Conservation (phyloP, 2,797 vertebrate species). For the Lophius americanus region DNA sequence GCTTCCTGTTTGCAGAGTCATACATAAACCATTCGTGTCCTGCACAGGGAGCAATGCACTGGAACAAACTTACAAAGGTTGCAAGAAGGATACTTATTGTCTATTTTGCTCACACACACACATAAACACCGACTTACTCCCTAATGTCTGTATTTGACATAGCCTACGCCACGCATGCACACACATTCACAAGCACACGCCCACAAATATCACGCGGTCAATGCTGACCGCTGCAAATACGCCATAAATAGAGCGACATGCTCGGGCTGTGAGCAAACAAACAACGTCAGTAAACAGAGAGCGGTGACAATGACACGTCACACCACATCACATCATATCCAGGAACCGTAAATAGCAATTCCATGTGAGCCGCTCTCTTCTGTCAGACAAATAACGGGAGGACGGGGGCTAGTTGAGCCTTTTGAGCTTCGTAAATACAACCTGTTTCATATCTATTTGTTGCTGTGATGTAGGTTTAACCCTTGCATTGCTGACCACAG, state of each 20-base stretch:
- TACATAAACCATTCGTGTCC: constrained; percentile 46
- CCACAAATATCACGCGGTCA: constrained; percentile 32
- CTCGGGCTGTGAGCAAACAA: constrained; percentile 37
- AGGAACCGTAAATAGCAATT: constrained; percentile 41
- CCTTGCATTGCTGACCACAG: not conserved
- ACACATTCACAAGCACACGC: constrained; percentile 1
- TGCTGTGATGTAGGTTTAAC: not conserved
- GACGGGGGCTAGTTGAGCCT: not conserved
- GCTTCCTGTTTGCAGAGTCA: constrained; percentile 18
- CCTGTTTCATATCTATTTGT: constrained; percentile 4
- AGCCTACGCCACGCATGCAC: not conserved
- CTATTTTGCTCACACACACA: constrained; percentile 2
- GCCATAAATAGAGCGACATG: constrained; percentile 48
- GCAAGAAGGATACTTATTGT: constrained; percentile 3
- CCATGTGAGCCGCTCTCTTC: constrained; percentile 28
- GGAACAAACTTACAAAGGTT: constrained; percentile 24
- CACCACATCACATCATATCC: constrained; percentile 52
- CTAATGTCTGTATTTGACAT: not conserved
- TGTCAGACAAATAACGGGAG: constrained; percentile 12
- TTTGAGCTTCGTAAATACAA: not conserved
- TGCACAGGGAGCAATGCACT: constrained; percentile 12
- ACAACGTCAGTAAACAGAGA: constrained; percentile 42
- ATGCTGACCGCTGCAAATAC: constrained; percentile 44
- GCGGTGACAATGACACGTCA: constrained; percentile 53
- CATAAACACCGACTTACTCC: constrained; percentile 11